Evolutionary conservation across 1,140 invertebrate species (phyloP), one percentile per base, ranked within the genome.

Genomic region (Scaptomyza montana): DNA sequence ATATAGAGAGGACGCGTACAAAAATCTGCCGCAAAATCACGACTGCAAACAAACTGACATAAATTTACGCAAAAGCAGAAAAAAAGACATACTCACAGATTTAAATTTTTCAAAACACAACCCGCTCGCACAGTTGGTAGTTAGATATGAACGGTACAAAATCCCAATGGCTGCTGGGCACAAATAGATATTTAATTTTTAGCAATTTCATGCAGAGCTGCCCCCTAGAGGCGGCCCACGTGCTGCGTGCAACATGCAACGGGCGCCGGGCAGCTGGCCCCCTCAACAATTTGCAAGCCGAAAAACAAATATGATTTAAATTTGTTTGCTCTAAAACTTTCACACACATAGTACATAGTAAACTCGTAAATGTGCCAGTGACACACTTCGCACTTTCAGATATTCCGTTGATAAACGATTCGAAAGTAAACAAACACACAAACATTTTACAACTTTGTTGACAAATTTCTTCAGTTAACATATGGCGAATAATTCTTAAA

Each of bases 111-210:
- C 49, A 68, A 85, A 80, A 59, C 66, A 65, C 60, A 66, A 41
- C 39, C 39, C 12, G 0, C 39, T n/a, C 39, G 4, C 39, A n/a
- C 10, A n/a, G n/a, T 12, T 43, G 39, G 5, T n/a, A n/a, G 39
- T n/a, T 43, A 6, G n/a, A 43, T 43, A n/a, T 36, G n/a, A 43
- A n/a, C 39, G 39, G 51, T 9, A 47, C 43, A 56, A 72, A 72
- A 69, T 80, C 78, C 75, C 70, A 67, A 56, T 66, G 74, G 43
- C 45, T 47, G 56, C 63, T 16, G 16, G 0, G 43, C 57, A 70
- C 84, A 86, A 86, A 87, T 86, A 79, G 82, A 87, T 82, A 86
- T 89, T 87, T 89, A 86, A 86, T 82, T 89, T 86, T 78, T 80
- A 25, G 75, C 51, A 57, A 67, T 86, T 81, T 73, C 67, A 79